Percentiles rank a stretch among this genome's conserved stretches.
Conservation (phyloP, 2,113 vertebrate genomes). For the Hippocampus guttulatus region DNA sequence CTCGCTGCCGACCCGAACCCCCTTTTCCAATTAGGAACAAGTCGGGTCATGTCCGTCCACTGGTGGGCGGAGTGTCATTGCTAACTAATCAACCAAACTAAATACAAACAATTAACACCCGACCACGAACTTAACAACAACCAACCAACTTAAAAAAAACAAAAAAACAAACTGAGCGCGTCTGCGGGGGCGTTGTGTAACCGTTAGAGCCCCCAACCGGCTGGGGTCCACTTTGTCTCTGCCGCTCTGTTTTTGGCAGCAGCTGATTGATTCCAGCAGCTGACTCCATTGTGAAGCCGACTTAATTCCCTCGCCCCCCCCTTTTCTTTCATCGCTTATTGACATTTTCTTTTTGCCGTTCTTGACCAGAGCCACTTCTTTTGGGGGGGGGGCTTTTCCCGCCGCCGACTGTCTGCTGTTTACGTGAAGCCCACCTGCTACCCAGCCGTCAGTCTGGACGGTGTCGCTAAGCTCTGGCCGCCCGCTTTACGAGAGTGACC, state of each 20-base stretch:
- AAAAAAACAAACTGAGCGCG: too few species aligned
- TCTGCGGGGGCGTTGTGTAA: slow-evolving; percentile 63
- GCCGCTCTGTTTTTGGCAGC: slow-evolving; percentile 69
- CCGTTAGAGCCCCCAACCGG: slow-evolving; percentile 36
- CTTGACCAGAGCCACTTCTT: slow-evolving; percentile 23
- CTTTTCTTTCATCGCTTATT: slow-evolving; percentile 37
- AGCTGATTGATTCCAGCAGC: slow-evolving; percentile 75
- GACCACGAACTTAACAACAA: not conserved
- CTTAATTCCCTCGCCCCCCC: slow-evolving; percentile 50
- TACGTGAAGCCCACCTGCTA: slow-evolving; percentile 70
- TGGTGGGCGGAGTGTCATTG: slow-evolving; percentile 23
- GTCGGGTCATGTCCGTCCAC: slow-evolving; percentile 48
- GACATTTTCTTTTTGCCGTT: slow-evolving; percentile 40
- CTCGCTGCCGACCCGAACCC: not conserved
- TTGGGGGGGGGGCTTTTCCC: not conserved
- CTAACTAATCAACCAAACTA: too few species aligned
- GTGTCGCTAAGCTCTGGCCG: slow-evolving; percentile 35
- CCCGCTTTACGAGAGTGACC: slow-evolving; percentile 42
- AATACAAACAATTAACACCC: too few species aligned
- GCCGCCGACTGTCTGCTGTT: slow-evolving; percentile 48
- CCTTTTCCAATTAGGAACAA: slow-evolving; percentile 52
- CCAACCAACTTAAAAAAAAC: not conserved
- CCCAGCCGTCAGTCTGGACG: slow-evolving; percentile 62
- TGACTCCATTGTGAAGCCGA: slow-evolving; percentile 69
- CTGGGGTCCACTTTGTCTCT: slow-evolving; percentile 69